These are phyloP conservation scores for Perizoma affinitatum DNA, from an alignment of 2,888 invertebrate genomes.

Conservation along the genomic window DNA sequence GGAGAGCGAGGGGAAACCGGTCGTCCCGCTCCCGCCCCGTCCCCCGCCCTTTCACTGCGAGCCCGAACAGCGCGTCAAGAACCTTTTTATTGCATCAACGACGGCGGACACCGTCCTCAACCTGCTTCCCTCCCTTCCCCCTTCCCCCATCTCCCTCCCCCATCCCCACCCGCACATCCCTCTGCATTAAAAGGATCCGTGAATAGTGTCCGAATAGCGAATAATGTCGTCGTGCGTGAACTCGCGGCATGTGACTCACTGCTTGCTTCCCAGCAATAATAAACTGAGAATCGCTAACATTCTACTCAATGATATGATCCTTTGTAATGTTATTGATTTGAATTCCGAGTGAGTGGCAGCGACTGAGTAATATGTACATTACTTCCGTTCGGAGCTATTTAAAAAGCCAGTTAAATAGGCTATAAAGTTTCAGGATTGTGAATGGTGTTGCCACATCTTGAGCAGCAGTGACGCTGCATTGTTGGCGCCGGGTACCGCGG, in stretches of 20 bases:
- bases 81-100: constrained; percentile 62
- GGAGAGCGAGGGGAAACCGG: constrained; percentile 50
- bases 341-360: not conserved
- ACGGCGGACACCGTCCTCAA: constrained; percentile 51
- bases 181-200: not conserved
- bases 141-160: constrained; percentile 1
- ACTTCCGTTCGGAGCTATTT: constrained; percentile 8
- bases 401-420: constrained; percentile 6
- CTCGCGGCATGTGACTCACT: constrained; percentile 1
- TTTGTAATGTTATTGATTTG: not conserved
- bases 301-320: too few relatives aligned
- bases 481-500: constrained; percentile 26
- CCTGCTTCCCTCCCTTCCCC: constrained; percentile 35
- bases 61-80: constrained; percentile 48
- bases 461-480: constrained; percentile 1
- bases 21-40: constrained; percentile 39
- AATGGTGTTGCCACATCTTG: constrained; percentile 6
- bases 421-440: constrained; percentile 3
- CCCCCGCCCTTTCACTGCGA: constrained; percentile 41
- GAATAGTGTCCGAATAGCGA: too few relatives aligned
- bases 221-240: not conserved
- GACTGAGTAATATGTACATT: not conserved
- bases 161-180: not conserved
- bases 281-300: not conserved
- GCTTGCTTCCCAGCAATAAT: not conserved